A percentile compares a stretch with the other conserved stretches of the same genome.
phyloP scores from a whole-genome alignment of 2,113 vertebrate genomes.

The Platanista minor region DNA sequence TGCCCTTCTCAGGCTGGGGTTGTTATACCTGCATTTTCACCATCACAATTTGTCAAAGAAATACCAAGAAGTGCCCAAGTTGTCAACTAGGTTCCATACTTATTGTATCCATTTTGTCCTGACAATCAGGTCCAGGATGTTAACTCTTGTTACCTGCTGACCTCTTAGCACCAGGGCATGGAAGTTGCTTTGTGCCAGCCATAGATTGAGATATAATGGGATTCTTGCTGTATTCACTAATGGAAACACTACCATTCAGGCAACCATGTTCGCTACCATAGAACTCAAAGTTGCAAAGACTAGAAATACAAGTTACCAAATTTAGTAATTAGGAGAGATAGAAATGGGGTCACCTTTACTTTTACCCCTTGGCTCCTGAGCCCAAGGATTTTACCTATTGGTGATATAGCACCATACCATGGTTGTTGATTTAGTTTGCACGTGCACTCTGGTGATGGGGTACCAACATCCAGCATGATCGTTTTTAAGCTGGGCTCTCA shows the following conservation, averaged over 20 bases:
- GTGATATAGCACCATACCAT: not conserved
- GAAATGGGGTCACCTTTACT: not conserved
- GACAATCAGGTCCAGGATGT: not conserved
- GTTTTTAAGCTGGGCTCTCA: no score
- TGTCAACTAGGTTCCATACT: not conserved
- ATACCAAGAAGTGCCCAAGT: not conserved
- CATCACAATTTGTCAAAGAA: not conserved
- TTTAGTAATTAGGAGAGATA: not conserved
- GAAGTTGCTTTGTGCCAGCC: not conserved
- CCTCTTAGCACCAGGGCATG: not conserved
- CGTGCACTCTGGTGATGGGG: not conserved
- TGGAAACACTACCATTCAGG: not conserved
- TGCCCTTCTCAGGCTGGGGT: not conserved
- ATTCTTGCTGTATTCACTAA: not conserved
- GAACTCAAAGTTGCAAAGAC: not conserved
- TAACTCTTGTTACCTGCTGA: not conserved
- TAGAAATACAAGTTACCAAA: not conserved
- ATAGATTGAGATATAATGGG: not conserved
- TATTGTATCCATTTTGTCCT: not conserved
- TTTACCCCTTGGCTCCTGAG: not conserved
- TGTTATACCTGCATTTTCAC: not conserved
- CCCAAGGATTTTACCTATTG: not conserved
- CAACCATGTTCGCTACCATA: not conserved
- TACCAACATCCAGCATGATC: not conserved
- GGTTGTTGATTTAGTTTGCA: not conserved